phyloP scores from a whole-genome alignment of 1,140 invertebrate species.

The Rhopalosiphum maidis region DNA sequence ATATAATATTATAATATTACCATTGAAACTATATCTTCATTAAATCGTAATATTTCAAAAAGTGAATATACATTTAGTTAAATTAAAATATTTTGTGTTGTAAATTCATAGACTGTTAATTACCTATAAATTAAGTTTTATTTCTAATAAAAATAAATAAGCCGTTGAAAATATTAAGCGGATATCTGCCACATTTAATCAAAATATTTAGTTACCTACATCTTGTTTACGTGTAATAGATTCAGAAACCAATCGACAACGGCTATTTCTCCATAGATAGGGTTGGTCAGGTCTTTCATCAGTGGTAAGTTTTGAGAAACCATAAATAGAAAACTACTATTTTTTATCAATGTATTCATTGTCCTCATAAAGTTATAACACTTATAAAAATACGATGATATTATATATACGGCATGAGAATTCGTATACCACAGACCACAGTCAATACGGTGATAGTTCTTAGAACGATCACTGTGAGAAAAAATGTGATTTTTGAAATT shows the following conservation, averaged over 20 bases:
- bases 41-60: background rate
- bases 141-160: background rate
- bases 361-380: background rate
- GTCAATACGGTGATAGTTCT: background rate
- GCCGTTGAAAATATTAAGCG: background rate
- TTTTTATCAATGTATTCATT: background rate
- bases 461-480: background rate
- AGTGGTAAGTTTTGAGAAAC: background rate
- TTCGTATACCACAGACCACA: background rate
- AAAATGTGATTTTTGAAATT: background rate
- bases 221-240: background rate
- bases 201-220: background rate
- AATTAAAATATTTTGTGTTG: background rate
- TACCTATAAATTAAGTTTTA: background rate
- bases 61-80: background rate
- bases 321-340: background rate
- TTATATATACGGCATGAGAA: background rate
- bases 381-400: background rate
- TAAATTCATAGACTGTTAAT: background rate
- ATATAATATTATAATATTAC: background rate
- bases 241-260: background rate
- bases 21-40: background rate
- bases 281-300: background rate
- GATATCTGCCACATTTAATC: background rate
- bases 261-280: background rate